phyloP scores from a whole-genome alignment of 2,113 vertebrate species.

The Dryoscopus gambensis region DNA sequence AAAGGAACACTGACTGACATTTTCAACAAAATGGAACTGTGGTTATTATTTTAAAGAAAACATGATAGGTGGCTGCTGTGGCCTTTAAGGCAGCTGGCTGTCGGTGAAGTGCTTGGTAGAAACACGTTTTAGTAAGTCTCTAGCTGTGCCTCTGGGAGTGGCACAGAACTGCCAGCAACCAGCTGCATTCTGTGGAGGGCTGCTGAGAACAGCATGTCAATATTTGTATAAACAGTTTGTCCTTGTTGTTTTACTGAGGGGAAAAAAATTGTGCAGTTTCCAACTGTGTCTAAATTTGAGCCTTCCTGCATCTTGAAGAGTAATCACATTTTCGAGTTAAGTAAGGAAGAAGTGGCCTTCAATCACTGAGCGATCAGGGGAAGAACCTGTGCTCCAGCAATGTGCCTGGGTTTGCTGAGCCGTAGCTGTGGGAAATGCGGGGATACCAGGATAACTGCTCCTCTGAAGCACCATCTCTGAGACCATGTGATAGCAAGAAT shows the following conservation, averaged over 20 bases:
- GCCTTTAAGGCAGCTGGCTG: neutral
- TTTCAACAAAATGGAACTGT: neutral
- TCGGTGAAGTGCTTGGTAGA: neutral
- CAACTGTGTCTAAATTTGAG: conserved; percentile 21
- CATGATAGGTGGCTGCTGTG: neutral
- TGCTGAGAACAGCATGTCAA: neutral
- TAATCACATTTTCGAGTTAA: conserved; percentile 7
- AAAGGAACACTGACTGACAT: neutral
- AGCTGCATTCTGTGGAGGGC: neutral
- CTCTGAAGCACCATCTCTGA: neutral
- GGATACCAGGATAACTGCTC: neutral
- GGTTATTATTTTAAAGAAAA: neutral
- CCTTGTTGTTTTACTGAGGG: neutral
- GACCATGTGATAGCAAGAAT: neutral
- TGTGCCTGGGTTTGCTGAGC: neutral
- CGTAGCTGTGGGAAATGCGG: neutral
- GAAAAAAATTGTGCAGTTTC: neutral
- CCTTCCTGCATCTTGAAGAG: conserved; percentile 33
- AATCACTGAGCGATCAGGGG: neutral
- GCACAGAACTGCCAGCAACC: neutral
- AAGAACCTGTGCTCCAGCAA: conserved; percentile 13
- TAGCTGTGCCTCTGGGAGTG: neutral
- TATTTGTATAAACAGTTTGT: conserved; percentile 25
- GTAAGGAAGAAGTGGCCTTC: conserved; percentile 17
- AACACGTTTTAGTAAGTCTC: neutral